These are phyloP conservation scores for Stomatorhinus ivindoensis DNA, from an alignment of 2,113 vertebrate species.

Conservation along the genomic window DNA sequence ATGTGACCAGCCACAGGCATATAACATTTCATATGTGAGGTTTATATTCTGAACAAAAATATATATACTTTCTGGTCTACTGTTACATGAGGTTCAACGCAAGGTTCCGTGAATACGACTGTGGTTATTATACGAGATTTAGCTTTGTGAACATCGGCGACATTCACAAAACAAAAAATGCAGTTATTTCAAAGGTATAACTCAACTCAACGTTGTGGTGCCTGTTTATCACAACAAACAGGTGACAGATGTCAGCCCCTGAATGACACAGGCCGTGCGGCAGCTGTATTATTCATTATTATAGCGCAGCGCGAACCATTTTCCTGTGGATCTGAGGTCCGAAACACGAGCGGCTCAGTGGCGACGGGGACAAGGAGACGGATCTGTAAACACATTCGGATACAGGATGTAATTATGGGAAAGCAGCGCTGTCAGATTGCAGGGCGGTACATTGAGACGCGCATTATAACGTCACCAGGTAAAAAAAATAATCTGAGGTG, in stretches of 20 bases:
- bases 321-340: background rate
- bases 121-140: background rate
- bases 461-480: background rate
- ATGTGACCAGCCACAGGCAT: background rate
- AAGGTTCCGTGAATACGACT: background rate
- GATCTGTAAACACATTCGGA: background rate
- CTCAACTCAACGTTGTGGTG: background rate
- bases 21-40: background rate
- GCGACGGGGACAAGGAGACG: background rate
- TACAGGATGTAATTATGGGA: background rate
- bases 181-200: background rate
- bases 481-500: background rate
- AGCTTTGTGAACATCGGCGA: background rate
- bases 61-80: background rate
- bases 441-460: background rate
- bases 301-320: background rate
- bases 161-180: background rate
- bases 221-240: background rate
- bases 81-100: background rate
- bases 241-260: background rate
- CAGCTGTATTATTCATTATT: background rate
- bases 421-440: background rate
- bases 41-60: slow-evolving; percentile 4
- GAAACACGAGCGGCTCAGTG: background rate
- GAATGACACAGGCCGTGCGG: background rate